Evolutionary conservation across 2,888 invertebrate genomes (phyloP).

Genomic region (Scaptomyza flava): DNA sequence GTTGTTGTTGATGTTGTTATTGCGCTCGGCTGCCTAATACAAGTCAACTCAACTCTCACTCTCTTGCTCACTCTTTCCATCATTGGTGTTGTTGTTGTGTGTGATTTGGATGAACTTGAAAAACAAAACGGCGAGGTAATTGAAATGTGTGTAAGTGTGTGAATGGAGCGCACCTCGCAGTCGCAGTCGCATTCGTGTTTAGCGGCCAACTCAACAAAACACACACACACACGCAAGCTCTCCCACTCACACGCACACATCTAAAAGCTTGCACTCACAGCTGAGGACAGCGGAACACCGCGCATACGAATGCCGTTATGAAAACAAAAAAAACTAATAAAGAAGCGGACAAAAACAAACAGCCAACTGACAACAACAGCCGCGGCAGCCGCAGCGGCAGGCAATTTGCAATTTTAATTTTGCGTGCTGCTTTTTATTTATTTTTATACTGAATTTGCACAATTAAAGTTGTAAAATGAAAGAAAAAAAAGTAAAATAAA

Average conservation of each 20-base stretch:
- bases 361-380: slow-evolving; percentile 32
- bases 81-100: slow-evolving; percentile 16
- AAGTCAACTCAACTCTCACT: slow-evolving; percentile 8
- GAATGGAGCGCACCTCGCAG: slow-evolving; percentile 18
- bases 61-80: not conserved
- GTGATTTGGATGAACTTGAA: slow-evolving; percentile 74
- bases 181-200: slow-evolving; percentile 15
- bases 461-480: slow-evolving; percentile 67
- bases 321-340: slow-evolving; percentile 81
- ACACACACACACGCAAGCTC: slow-evolving; percentile 11
- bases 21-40: slow-evolving; percentile 1
- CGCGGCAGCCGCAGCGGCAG: slow-evolving; percentile 15
- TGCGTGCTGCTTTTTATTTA: slow-evolving; percentile 32
- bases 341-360: slow-evolving; percentile 76
- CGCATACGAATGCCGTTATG: slow-evolving; percentile 74
- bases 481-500: slow-evolving; percentile 43
- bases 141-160: slow-evolving; percentile 48
- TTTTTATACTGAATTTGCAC: slow-evolving; percentile 38
- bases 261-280: slow-evolving; percentile 22
- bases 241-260: slow-evolving; percentile 14
- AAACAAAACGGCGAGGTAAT: slow-evolving; percentile 60
- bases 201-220: slow-evolving; percentile 22
- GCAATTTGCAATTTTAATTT: slow-evolving; percentile 75
- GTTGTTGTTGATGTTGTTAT: slow-evolving; percentile 13
- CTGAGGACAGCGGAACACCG: slow-evolving; percentile 52